Percentiles rank a stretch among this genome's conserved stretches.
These are phyloP conservation scores for Drosophila chauvacae DNA, from an alignment of 1,140 invertebrate species.

Conservation along the genomic window DNA sequence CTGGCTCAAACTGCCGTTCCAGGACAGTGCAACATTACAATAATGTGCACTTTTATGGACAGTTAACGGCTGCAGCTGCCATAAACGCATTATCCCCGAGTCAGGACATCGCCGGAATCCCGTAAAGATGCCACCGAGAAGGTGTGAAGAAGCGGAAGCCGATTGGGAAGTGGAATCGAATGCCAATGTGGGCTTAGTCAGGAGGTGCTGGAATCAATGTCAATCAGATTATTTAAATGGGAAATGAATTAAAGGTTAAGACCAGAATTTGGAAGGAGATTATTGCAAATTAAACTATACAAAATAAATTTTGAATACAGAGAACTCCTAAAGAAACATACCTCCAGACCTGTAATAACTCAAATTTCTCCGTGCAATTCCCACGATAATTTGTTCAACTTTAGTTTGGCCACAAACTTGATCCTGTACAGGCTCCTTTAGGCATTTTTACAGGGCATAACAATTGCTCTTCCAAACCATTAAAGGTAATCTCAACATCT, in stretches of 20 bases:
- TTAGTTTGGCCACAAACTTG: background rate
- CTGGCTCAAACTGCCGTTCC: constrained; percentile 64
- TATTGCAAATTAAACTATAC: background rate
- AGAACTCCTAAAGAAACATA: background rate
- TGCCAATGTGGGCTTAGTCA: constrained; percentile 18
- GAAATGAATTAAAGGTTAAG: constrained; percentile 5
- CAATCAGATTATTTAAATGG: constrained; percentile 28
- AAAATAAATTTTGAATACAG: background rate
- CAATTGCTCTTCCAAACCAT: constrained; percentile 15
- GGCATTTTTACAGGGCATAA: constrained; percentile 4
- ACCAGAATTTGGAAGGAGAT: background rate
- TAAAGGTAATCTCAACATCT: constrained; percentile 71
- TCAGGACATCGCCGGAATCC: constrained; percentile 31
- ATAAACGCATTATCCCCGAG: constrained; percentile 76
- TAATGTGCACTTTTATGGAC: constrained; percentile 82
- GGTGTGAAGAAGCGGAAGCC: constrained; percentile 13
- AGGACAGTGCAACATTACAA: constrained; percentile 80
- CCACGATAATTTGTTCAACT: background rate
- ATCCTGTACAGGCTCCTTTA: background rate
- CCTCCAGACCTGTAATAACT: background rate
- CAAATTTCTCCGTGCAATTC: background rate
- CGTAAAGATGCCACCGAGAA: constrained; percentile 16
- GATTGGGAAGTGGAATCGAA: constrained; percentile 12
- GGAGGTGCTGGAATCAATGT: background rate
- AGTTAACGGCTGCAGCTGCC: constrained; percentile 77